These are phyloP conservation scores for Morpho deidamia DNA, from an alignment of 2,888 invertebrate species.

Conservation along the genomic window DNA sequence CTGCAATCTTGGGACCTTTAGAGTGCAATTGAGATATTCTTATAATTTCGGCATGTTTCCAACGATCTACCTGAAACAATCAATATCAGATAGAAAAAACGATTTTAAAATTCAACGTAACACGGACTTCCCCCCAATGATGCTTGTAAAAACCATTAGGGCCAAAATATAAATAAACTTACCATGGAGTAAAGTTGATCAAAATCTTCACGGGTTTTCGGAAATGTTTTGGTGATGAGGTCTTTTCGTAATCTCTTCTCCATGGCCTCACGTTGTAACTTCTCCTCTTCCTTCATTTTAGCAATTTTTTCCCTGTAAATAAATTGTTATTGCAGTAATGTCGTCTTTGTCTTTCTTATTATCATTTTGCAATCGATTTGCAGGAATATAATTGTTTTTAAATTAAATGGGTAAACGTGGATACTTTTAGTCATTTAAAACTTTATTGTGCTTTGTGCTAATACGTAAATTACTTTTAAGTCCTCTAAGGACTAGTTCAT, in stretches of 20 bases:
- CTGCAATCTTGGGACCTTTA: slow-evolving; percentile 83
- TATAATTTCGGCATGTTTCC: slow-evolving; percentile 81
- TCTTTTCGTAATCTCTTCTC: slow-evolving; percentile 75
- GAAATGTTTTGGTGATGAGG: slow-evolving; percentile 83
- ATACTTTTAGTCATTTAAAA: too few species aligned
- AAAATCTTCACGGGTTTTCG: slow-evolving; percentile 84
- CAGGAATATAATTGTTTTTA: too few species aligned
- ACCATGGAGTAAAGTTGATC: slow-evolving; percentile 84
- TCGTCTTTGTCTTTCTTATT: too few species aligned
- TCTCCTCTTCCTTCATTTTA: slow-evolving; percentile 52
- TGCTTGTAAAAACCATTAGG: too few species aligned
- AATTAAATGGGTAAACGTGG: too few species aligned
- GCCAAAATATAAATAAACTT: slow-evolving; percentile 7
- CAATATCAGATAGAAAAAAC: not conserved
- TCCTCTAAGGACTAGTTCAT: too few species aligned
- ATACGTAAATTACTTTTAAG: too few species aligned
- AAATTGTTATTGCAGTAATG: not conserved
- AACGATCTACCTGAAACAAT: slow-evolving; percentile 75
- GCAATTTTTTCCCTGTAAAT: slow-evolving; percentile 51
- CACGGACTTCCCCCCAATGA: too few species aligned
- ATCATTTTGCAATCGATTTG: too few species aligned
- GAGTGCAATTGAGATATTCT: slow-evolving; percentile 81
- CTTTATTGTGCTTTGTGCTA: too few species aligned
- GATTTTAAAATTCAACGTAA: too few species aligned
- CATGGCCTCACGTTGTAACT: slow-evolving; percentile 71